These are phyloP conservation scores for Phyllotis vaccarum DNA, from an alignment of 2,797 vertebrate genomes.

Conservation along the genomic window DNA sequence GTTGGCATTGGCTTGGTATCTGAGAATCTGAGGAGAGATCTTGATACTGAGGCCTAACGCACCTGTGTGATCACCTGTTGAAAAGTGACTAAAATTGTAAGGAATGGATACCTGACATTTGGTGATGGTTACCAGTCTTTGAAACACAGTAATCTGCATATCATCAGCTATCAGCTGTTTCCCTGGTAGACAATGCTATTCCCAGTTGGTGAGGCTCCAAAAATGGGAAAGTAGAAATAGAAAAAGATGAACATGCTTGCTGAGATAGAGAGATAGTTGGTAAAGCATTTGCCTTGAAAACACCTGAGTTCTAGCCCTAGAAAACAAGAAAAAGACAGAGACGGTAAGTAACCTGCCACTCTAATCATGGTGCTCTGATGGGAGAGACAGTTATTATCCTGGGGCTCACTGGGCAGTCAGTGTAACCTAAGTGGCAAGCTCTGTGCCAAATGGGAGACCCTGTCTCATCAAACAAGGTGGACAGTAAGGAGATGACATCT, in stretches of 20 bases:
- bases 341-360: not conserved
- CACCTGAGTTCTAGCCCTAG: not conserved
- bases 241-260: not conserved
- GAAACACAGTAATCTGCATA: conserved; percentile 62
- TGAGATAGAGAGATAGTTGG: not conserved
- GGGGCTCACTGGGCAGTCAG: not conserved
- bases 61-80: conserved; percentile 73
- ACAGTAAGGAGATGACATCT: not conserved
- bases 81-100: conserved; percentile 69
- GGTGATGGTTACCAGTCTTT: conserved; percentile 60
- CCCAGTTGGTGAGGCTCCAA: not conserved
- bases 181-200: conserved; percentile 1
- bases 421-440: not conserved
- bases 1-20: not conserved
- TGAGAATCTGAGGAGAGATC: not conserved
- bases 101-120: conserved; percentile 62
- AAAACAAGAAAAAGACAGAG: not conserved
- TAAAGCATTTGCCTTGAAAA: not conserved
- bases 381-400: not conserved
- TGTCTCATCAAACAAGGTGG: not conserved
- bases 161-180: conserved; percentile 65
- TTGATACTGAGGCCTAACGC: not conserved
- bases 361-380: not conserved
- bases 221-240: not conserved
- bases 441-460: not conserved